Evolutionary conservation across 2,113 vertebrate genomes (phyloP).

Genomic region (Tonatia bakeri): DNA sequence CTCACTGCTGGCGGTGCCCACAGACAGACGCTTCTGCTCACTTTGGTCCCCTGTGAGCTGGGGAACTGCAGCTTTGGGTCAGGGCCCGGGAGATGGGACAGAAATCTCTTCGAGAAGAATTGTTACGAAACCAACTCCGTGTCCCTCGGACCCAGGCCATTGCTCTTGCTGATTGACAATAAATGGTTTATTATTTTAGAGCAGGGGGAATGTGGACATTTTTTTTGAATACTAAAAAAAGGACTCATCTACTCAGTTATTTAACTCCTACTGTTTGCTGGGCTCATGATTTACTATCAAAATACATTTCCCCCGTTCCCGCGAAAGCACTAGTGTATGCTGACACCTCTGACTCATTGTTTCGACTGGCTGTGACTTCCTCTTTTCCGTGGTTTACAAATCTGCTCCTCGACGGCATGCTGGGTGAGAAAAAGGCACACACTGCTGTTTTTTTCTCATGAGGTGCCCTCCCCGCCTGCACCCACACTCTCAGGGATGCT

Average conservation of each 20-base stretch:
- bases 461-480: neutral
- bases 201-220: neutral
- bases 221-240: neutral
- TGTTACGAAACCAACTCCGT: slow-evolving; percentile 50
- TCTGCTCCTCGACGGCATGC: neutral
- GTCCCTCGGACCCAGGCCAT: slow-evolving; percentile 34
- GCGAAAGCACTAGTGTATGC: neutral
- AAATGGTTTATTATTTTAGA: slow-evolving; percentile 57
- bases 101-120: slow-evolving; percentile 48
- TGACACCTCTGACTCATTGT: rapidly evolving
- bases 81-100: slow-evolving; percentile 51
- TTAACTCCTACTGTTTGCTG: neutral
- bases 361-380: neutral
- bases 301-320: neutral
- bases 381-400: neutral
- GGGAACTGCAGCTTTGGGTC: slow-evolving; percentile 62
- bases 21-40: slow-evolving; percentile 68
- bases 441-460: neutral
- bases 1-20: slow-evolving; percentile 81
- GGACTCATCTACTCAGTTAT: neutral
- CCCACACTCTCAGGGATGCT: neutral
- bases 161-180: slow-evolving; percentile 4
- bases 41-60: slow-evolving; percentile 65
- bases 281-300: neutral
- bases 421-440: neutral